These are phyloP conservation scores for Oriolus oriolus DNA, from an alignment of 2,113 vertebrate species.

Conservation along the genomic window DNA sequence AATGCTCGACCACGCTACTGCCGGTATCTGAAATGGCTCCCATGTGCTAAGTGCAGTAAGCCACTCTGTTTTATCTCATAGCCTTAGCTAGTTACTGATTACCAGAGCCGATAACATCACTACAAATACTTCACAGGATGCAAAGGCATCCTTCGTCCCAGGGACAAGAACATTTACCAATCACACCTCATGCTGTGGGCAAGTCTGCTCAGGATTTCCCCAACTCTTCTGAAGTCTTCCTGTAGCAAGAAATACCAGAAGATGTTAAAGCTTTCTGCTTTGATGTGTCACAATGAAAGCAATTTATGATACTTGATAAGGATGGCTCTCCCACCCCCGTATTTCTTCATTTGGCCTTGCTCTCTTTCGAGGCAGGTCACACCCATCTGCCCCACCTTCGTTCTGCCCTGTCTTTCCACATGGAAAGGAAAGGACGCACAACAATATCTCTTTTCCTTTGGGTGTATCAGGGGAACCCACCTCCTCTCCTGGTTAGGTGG, in stretches of 20 bases:
- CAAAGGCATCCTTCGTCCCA: neutral
- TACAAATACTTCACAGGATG: neutral
- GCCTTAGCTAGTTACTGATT: neutral
- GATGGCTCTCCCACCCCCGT: neutral
- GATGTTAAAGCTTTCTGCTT: neutral
- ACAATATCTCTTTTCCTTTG: neutral
- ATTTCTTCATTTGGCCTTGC: neutral
- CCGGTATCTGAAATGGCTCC: neutral
- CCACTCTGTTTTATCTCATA: neutral
- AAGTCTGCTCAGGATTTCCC: neutral
- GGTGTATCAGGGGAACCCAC: neutral
- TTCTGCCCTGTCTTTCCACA: neutral
- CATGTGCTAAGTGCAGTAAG: neutral
- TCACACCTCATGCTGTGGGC: neutral
- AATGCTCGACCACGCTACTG: accelerated
- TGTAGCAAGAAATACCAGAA: neutral
- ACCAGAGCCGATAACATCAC: neutral
- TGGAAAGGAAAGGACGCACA: neutral
- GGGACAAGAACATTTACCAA: neutral
- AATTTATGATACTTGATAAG: neutral
- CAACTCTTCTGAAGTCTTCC: neutral
- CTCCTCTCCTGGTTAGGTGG: neutral
- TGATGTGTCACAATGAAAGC: neutral
- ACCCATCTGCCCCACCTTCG: neutral
- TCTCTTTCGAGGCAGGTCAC: neutral